These are phyloP conservation scores for Eutrigla gurnardus DNA, from an alignment of 2,797 vertebrate genomes.

Conservation along the genomic window DNA sequence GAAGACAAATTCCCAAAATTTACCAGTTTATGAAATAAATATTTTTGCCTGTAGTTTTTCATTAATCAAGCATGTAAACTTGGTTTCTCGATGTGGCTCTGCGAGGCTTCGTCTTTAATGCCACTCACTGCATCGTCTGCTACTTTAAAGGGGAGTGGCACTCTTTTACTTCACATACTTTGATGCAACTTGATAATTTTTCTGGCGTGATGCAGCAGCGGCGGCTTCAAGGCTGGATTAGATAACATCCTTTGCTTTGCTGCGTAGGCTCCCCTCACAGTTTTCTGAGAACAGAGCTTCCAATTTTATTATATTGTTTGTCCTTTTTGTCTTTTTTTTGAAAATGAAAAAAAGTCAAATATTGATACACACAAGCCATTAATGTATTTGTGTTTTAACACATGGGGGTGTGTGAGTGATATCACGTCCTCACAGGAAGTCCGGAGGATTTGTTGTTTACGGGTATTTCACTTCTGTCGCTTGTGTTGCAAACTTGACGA, in stretches of 20 bases:
- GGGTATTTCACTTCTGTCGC: constrained; percentile 55
- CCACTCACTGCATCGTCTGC: constrained; percentile 63
- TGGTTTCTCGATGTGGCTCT: constrained; percentile 11
- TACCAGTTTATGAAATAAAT: not conserved
- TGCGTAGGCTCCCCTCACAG: constrained; percentile 48
- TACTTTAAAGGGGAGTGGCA: constrained; percentile 75
- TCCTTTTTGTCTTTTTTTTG: not conserved
- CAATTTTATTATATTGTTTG: constrained; percentile 7
- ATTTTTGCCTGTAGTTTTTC: not conserved
- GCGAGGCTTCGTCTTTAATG: constrained; percentile 15
- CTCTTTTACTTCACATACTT: constrained; percentile 76
- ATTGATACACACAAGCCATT: constrained; percentile 52
- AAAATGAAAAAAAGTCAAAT: constrained; percentile 22
- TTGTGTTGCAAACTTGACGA: constrained; percentile 69
- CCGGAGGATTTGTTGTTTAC: constrained; percentile 18
- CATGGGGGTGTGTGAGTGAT: constrained; percentile 50
- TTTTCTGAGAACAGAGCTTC: constrained; percentile 49
- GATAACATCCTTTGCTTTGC: constrained; percentile 63
- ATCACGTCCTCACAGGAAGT: constrained; percentile 59
- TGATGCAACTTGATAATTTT: constrained; percentile 75
- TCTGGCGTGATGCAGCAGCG: constrained; percentile 63
- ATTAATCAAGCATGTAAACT: not conserved
- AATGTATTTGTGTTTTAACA: constrained; percentile 57
- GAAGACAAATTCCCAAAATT: not conserved
- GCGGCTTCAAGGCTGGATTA: constrained; percentile 73